Conservation (phyloP, 2,113 vertebrate species). For the Nanorana parkeri region DNA sequence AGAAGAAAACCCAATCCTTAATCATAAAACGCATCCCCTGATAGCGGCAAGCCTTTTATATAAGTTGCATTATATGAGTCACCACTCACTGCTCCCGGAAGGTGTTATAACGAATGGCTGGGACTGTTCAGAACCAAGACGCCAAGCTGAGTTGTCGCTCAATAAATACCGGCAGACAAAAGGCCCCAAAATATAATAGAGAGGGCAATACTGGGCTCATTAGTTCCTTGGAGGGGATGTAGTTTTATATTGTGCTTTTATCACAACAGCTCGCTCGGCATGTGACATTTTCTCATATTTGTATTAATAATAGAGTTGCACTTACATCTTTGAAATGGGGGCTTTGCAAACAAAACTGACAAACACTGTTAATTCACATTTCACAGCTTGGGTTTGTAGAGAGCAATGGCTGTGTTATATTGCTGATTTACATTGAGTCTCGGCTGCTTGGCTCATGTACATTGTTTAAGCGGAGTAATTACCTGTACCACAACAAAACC, state of each 20-base stretch:
- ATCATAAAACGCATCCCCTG: neutral
- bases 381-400: slow-evolving; percentile 63
- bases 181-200: slow-evolving; percentile 27
- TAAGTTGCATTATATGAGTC: slow-evolving; percentile 33
- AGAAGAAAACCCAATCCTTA: neutral
- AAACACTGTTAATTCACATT: slow-evolving; percentile 62
- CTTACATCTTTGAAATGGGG: slow-evolving; percentile 64
- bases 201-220: slow-evolving; percentile 58
- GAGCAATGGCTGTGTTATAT: slow-evolving; percentile 60
- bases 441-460: neutral
- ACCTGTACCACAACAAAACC: neutral
- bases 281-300: slow-evolving; percentile 62
- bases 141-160: slow-evolving; percentile 48
- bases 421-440: slow-evolving; percentile 65
- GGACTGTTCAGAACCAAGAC: slow-evolving; percentile 39
- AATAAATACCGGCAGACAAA: slow-evolving; percentile 52
- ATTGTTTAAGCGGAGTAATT: neutral
- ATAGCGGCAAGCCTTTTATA: neutral
- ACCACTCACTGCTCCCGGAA: slow-evolving; percentile 7
- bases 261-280: slow-evolving; percentile 60
- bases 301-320: slow-evolving; percentile 59
- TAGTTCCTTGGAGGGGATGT: slow-evolving; percentile 54
- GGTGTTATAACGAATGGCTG: slow-evolving; percentile 34
- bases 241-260: slow-evolving; percentile 51
- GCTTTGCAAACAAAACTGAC: slow-evolving; percentile 61